These are phyloP conservation scores for Mnemiopsis leidyi DNA, from an alignment of 37 sponge, comb jelly and placozoan species.

Conservation along the genomic window DNA sequence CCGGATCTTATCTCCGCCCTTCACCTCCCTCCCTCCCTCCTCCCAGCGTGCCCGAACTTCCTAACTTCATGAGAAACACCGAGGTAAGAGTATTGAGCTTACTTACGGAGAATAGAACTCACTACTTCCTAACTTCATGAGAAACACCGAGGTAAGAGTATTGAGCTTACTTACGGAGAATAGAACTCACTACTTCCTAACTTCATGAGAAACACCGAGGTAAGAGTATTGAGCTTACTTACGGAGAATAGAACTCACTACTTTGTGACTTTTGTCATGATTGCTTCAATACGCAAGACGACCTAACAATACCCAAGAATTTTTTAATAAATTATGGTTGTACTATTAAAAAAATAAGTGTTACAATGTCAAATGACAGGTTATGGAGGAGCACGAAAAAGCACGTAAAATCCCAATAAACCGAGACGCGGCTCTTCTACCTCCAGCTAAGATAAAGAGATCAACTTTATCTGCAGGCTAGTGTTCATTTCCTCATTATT, in stretches of 20 bases:
- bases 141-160: not conserved
- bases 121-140: conserved; percentile 65
- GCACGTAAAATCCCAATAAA: conserved; percentile 28
- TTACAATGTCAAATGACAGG: not conserved
- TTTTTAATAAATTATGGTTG: no score
- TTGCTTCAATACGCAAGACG: no score
- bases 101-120: no score
- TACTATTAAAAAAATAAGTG: no score
- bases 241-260: no score
- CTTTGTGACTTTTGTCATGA: conserved; percentile 56
- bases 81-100: conserved; percentile 4
- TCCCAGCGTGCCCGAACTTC: conserved; percentile 25
- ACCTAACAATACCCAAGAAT: no score
- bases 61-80: conserved; percentile 63
- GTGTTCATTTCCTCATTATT: no score
- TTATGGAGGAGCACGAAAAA: conserved; percentile 62
- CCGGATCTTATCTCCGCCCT: conserved; percentile 31
- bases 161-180: no score
- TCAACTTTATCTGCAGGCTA: conserved; percentile 56
- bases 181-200: no score
- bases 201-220: conserved; percentile 37
- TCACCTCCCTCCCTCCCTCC: conserved; percentile 33
- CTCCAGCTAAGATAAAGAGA: conserved; percentile 46
- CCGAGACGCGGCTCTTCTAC: not conserved
- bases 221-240: not conserved